Percentiles rank a stretch among this genome's conserved stretches.
These are phyloP conservation scores for Cremastobaeus sp. DNA, from an alignment of 2,888 invertebrate species.

Conservation along the genomic window DNA sequence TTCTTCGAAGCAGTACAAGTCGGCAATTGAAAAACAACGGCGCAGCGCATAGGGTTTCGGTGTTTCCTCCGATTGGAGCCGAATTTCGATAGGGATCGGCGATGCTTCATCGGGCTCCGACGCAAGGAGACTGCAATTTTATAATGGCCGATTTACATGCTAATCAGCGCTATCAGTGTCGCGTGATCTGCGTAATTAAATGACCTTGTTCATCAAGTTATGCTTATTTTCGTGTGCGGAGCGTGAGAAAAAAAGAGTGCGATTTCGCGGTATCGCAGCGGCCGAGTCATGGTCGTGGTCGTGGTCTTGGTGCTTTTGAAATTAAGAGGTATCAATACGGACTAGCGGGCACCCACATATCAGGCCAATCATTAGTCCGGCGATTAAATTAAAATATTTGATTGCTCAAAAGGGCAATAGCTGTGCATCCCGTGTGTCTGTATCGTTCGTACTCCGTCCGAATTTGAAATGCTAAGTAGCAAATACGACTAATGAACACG, in stretches of 20 bases:
- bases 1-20: conserved; percentile 75
- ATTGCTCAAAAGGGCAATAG: conserved; percentile 71
- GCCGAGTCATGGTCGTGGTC: conserved; percentile 34
- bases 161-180: conserved; percentile 46
- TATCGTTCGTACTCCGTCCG: conserved; percentile 64
- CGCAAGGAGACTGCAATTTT: conserved; percentile 29
- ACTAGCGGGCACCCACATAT: conserved; percentile 65
- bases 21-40: conserved; percentile 67
- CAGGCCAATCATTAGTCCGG: conserved; percentile 72
- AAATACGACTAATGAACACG: conserved; percentile 79
- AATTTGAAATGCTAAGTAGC: conserved; percentile 79
- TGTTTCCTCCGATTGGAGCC: conserved; percentile 52
- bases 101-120: conserved; percentile 37
- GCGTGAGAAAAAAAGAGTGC: conserved; percentile 12
- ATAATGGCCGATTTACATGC: conserved; percentile 38
- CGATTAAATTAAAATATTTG: conserved; percentile 78
- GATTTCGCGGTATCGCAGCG: conserved; percentile 25
- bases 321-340: conserved; percentile 65
- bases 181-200: conserved; percentile 55
- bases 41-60: conserved; percentile 77
- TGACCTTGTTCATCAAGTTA: conserved; percentile 48
- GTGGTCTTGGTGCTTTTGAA: too few relatives aligned
- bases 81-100: conserved; percentile 10
- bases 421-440: conserved; percentile 28
- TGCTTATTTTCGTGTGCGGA: conserved; percentile 27